Percentiles rank a stretch among this genome's conserved stretches.
These are phyloP conservation scores for Agonopterix heracliana DNA, from an alignment of 2,888 invertebrate species.

Conservation along the genomic window DNA sequence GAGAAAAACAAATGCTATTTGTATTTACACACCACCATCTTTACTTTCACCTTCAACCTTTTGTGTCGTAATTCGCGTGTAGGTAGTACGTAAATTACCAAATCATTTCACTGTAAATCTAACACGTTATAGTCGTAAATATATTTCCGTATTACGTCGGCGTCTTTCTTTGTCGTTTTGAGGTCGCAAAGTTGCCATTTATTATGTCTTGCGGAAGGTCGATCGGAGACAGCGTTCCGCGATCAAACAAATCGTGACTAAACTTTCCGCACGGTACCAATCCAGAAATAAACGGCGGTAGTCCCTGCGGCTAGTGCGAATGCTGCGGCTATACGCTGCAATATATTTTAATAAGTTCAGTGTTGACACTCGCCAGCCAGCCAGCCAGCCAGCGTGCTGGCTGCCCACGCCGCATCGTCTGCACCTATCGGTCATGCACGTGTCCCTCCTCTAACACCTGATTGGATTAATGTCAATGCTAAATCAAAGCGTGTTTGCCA, in stretches of 20 bases:
- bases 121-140: neutral
- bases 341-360: slow-evolving; percentile 27
- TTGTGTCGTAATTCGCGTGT: no score
- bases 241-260: slow-evolving; percentile 58
- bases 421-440: slow-evolving; percentile 1
- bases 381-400: slow-evolving; percentile 13
- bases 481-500: neutral
- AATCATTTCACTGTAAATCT: neutral
- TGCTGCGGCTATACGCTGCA: slow-evolving; percentile 11
- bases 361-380: slow-evolving; percentile 21
- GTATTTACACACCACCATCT: neutral
- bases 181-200: slow-evolving; percentile 20
- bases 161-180: neutral
- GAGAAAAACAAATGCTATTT: slow-evolving; percentile 22
- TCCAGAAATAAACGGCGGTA: slow-evolving; percentile 61
- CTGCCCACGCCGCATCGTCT: slow-evolving; percentile 18
- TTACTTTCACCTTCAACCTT: no score
- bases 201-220: slow-evolving; percentile 51
- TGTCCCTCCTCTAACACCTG: neutral
- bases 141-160: neutral
- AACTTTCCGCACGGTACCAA: slow-evolving; percentile 73
- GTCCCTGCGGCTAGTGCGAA: slow-evolving; percentile 39
- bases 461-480: neutral
- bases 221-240: slow-evolving; percentile 41
- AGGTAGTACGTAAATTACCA: no score